Base-by-base conservation (phyloP, 1,140 invertebrate species). In the Yoshiicerus persimilis region DNA sequence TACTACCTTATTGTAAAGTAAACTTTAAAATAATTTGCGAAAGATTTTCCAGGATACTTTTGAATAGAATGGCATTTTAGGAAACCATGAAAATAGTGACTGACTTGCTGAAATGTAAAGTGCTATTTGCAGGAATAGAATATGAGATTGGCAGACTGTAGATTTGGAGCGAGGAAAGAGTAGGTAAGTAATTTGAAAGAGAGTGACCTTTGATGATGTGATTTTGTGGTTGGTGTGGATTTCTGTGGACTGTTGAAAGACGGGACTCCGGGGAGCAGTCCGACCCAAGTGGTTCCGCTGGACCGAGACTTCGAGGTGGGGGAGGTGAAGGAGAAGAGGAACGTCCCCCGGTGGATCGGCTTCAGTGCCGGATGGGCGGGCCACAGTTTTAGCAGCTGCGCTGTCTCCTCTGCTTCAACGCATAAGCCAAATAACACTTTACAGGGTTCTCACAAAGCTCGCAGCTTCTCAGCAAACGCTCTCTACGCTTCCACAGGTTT, bases 401-500 rank as follows among this genome's bases (percentile, higher is more conserved):
- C 75, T 38, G 75, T n/a, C 20, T 75, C 86, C 5, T 75, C 88
- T 27, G 70, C 87, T 66, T 83, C 89, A 83, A 20, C 87, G 36
- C 56, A 87, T 80, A 34, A 13, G 38, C 87, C 80, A 66, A 85
- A 87, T 47, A 30, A 87, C 39, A 75, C 87, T 62, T 86, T 90
- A 23, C 90, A 90, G 87, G 89, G 88, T 88, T 89, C 90, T 87
- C 90, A 90, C 85, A 91, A 91, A 91, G 88, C 90, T 83, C 90
- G 91, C 75, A 91, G 90, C 90, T 91, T 90, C 88, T 91, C 91
- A 25, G 89, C 91, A 34, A 90, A 89, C 85, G 90, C 91, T 80
- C 88, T 91, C 87, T 90, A 88, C 87, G 90, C 90, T 89, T 89
- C 89, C 84, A 85, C 90, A 90, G 90, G 90, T 91, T 88, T 80